A percentile compares a stretch with the other conserved stretches of the same genome.
phyloP scores from a whole-genome alignment of 2,797 vertebrate species.

The Hozukius guyotensis region DNA sequence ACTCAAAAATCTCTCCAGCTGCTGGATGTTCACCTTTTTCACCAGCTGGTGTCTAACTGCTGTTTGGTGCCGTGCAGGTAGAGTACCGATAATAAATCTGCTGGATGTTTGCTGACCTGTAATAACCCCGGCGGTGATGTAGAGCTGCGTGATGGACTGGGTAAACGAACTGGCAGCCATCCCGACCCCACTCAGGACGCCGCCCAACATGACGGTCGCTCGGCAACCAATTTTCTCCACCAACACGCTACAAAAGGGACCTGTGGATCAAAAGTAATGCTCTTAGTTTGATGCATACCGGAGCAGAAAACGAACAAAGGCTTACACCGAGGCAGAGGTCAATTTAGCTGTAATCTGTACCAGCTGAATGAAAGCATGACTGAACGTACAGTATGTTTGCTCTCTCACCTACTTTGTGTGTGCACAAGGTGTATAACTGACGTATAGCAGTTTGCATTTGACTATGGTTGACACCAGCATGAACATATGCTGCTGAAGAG shows the following conservation, averaged over 20 bases:
- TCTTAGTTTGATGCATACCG: conserved; percentile 53
- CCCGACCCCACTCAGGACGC: conserved; percentile 89
- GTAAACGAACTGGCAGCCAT: conserved; percentile 92
- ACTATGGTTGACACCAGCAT: neutral
- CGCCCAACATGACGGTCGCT: conserved; percentile 88
- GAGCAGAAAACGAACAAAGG: conserved; percentile 5
- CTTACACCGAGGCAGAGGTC: neutral
- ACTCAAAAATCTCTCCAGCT: neutral
- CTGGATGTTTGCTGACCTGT: conserved; percentile 84
- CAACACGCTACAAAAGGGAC: conserved; percentile 92
- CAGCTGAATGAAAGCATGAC: neutral
- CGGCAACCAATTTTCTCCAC: conserved; percentile 91
- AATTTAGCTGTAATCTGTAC: neutral
- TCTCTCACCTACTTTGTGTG: neutral
- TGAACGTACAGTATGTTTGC: neutral
- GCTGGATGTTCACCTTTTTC: neutral
- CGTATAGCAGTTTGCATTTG: neutral
- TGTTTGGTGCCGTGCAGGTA: neutral
- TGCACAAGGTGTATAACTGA: neutral
- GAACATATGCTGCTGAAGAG: neutral
- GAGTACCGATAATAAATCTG: neutral
- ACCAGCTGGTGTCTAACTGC: neutral
- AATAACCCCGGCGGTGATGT: conserved; percentile 89
- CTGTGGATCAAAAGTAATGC: conserved; percentile 75
- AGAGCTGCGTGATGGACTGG: conserved; percentile 86